Conservation (phyloP, 2,113 vertebrate genomes). For the Mastomys coucha region DNA sequence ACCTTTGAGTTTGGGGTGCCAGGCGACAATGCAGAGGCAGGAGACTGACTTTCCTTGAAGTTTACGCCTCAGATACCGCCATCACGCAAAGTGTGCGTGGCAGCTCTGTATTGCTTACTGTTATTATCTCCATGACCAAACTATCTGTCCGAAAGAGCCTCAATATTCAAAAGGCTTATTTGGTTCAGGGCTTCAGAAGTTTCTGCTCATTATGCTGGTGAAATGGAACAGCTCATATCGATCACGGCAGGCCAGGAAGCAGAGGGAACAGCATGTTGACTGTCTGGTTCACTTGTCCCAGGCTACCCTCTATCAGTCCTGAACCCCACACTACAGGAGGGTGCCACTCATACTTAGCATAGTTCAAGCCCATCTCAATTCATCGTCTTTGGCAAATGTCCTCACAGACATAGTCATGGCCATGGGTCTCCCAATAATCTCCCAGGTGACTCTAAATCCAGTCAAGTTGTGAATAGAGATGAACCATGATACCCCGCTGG, state of each 20-base stretch:
- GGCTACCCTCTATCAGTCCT: background rate
- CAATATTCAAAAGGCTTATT: background rate
- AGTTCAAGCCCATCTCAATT: background rate
- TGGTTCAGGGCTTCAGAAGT: background rate
- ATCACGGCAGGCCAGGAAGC: background rate
- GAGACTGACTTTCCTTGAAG: too few species aligned
- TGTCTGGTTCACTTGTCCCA: background rate
- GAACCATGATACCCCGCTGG: background rate
- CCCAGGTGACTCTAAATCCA: too few species aligned
- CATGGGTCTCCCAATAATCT: background rate
- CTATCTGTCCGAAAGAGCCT: background rate
- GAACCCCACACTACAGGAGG: background rate
- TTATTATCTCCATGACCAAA: background rate
- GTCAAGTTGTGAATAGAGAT: background rate
- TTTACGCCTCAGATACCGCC: too few species aligned
- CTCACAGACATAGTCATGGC: background rate
- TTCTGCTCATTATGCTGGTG: background rate
- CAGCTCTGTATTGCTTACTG: background rate
- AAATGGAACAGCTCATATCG: background rate
- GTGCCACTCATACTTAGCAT: background rate
- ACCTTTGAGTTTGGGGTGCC: too few species aligned
- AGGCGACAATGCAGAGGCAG: too few species aligned
- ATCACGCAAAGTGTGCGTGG: too few species aligned
- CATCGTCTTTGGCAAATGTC: background rate
- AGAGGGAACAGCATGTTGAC: background rate